phyloP scores from a whole-genome alignment of 2,888 invertebrate genomes.

The Podabrus alpinus region DNA sequence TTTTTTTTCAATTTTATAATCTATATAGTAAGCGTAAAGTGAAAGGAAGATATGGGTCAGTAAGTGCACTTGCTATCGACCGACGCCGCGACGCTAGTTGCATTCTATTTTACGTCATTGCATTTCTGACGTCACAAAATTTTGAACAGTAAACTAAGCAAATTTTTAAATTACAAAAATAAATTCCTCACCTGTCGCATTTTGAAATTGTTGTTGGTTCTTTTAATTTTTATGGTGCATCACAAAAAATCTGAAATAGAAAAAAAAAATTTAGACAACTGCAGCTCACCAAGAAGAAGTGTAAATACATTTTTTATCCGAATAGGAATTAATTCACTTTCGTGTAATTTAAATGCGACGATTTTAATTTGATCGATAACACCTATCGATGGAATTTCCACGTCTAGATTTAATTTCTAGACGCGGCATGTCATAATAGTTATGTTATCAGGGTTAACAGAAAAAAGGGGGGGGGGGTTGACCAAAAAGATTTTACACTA shows the following conservation, averaged over 20 bases:
- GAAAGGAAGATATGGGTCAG: constrained; percentile 52
- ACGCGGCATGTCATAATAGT: too few species aligned
- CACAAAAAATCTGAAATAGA: not conserved
- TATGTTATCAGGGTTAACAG: too few species aligned
- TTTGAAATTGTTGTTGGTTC: not conserved
- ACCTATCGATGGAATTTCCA: too few species aligned
- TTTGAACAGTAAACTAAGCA: not conserved
- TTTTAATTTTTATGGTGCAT: not conserved
- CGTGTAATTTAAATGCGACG: too few species aligned
- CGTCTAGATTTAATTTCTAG: too few species aligned
- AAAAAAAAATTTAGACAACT: not conserved
- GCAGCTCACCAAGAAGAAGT: not conserved
- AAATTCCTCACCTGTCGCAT: not conserved
- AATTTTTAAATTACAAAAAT: not conserved
- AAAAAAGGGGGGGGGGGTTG: too few species aligned
- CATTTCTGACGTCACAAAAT: constrained; percentile 31
- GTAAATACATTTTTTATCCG: not conserved
- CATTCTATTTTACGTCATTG: constrained; percentile 43
- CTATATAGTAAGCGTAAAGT: constrained; percentile 36
- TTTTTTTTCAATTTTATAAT: constrained; percentile 1
- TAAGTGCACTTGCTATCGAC: constrained; percentile 42
- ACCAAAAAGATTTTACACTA: too few species aligned
- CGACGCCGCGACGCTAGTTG: constrained; percentile 39
- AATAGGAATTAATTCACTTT: not conserved
- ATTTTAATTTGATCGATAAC: too few species aligned